Evolutionary conservation across 2,113 vertebrate species (phyloP).

Genomic region (Petroica traversi): DNA sequence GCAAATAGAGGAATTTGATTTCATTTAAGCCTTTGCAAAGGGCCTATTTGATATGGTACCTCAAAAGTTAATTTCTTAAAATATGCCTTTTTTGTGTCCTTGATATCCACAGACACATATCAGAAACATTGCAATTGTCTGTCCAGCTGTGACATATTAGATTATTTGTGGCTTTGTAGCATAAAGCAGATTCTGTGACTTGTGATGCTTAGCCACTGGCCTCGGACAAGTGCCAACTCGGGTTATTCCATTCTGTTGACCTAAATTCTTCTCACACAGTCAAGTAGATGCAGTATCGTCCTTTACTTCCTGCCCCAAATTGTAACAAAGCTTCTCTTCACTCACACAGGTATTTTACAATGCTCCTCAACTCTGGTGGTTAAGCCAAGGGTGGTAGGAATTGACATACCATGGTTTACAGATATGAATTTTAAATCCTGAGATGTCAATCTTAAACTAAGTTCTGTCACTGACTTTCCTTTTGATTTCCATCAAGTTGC

Average conservation of each 20-base stretch:
- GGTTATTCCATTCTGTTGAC: conserved; percentile 60
- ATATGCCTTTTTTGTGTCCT: neutral
- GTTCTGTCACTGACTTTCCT: neutral
- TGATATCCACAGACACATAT: neutral
- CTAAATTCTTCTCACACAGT: conserved; percentile 37
- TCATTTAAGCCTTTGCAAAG: neutral
- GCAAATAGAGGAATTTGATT: neutral
- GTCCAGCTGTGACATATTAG: conserved; percentile 1
- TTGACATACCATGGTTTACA: neutral
- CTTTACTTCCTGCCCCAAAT: neutral
- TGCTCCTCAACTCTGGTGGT: rapidly evolving
- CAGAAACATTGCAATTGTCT: neutral
- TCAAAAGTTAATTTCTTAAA: neutral
- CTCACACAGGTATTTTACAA: neutral
- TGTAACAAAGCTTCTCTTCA: neutral
- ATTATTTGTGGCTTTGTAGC: conserved; percentile 23
- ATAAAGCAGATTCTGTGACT: conserved; percentile 20
- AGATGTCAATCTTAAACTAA: neutral
- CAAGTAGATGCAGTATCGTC: neutral
- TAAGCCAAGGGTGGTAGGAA: neutral
- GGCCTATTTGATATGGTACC: neutral
- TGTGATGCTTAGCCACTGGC: conserved; percentile 24
- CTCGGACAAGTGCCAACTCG: neutral
- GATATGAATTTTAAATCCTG: neutral
- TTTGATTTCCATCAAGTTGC: neutral